phyloP scores from a whole-genome alignment of 2,888 invertebrate species.

The Tigriopus californicus region DNA sequence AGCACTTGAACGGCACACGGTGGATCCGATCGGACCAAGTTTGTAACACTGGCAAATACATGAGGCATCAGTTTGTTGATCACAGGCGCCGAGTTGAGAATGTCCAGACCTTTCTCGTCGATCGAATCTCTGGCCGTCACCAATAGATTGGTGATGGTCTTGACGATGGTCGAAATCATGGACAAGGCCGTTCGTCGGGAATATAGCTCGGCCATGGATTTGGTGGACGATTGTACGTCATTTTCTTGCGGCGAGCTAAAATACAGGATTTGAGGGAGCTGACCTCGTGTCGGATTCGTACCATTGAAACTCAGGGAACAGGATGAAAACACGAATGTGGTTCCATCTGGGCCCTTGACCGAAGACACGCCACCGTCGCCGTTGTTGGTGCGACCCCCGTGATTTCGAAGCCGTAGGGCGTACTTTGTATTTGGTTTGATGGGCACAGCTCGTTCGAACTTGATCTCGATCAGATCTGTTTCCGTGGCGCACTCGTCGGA shows the following conservation, averaged over 20 bases:
- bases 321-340: constrained; percentile 69
- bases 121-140: constrained; percentile 45
- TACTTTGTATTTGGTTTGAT: constrained; percentile 60
- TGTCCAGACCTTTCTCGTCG: constrained; percentile 25
- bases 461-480: constrained; percentile 56
- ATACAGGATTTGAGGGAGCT: constrained; percentile 80
- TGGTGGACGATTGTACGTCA: constrained; percentile 1
- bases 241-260: constrained; percentile 40
- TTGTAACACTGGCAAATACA: constrained; percentile 59
- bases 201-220: constrained; percentile 35
- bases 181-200: constrained; percentile 48
- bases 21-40: constrained; percentile 12
- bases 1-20: constrained; percentile 51
- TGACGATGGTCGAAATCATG: constrained; percentile 56
- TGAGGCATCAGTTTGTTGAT: constrained; percentile 62
- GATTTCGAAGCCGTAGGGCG: constrained; percentile 66
- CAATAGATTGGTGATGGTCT: constrained; percentile 53
- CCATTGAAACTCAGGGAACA: constrained; percentile 88
- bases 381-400: constrained; percentile 77
- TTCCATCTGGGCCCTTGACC: constrained; percentile 80
- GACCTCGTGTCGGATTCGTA: constrained; percentile 83
- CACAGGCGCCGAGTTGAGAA: constrained; percentile 39
- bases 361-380: constrained; percentile 78
- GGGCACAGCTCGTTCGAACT: constrained; percentile 68
- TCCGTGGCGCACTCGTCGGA: constrained; percentile 63